Base-by-base conservation (phyloP, 1,140 invertebrate species). In the Drosophila subobscura region DNA sequence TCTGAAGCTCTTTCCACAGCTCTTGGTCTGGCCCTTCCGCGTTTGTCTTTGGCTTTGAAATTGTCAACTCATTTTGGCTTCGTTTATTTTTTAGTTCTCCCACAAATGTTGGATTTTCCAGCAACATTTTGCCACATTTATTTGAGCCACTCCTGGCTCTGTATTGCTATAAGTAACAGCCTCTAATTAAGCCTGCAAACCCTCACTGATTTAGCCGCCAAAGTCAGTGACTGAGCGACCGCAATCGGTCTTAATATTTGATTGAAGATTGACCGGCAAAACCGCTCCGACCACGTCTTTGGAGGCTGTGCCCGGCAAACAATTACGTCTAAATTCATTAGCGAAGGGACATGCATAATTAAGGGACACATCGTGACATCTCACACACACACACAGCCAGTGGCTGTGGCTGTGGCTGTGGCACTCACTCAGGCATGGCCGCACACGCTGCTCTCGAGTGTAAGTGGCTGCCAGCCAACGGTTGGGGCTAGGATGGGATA, bases 31-130 rank as follows among this genome's bases (percentile, higher is more conserved):
- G 33, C 42, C 51, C 57, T 73, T 63, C 49, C 58, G 61, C 29
- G 14, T 45, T 46, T 78, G 72, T 83, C 68, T 86, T 86, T 88
- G 74, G 73, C 78, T 78, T 81, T 71, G 45, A 59, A 65, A 78
- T 77, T 86, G 83, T 88, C 81, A 88, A 88, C 78, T 88, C 71
- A 74, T 80, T 72, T 59, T 57, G 55, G 55, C 64, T 41, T 12
- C 14, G 56, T 50, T 51, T 54, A 20, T 52, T 71, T 53, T 70
- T 44, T 4, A 27, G 25, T 6, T 27, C 25, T 79, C 41, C 67
- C 67, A 37, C 59, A 66, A 44, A 54, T 54, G 16, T 46, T 33
- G n/a, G 49, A 52, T 2, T 27, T 27, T 27, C 25, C 0, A 27
- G 25, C 25, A 27, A 10, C 3, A 10, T 10, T 10, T 16, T 41